Evolutionary conservation across 30 jellyfish, hydroid and myxozoan species (phyloP), one percentile per base, ranked within the genome.

Genomic region (Cassiopea xamachana): DNA sequence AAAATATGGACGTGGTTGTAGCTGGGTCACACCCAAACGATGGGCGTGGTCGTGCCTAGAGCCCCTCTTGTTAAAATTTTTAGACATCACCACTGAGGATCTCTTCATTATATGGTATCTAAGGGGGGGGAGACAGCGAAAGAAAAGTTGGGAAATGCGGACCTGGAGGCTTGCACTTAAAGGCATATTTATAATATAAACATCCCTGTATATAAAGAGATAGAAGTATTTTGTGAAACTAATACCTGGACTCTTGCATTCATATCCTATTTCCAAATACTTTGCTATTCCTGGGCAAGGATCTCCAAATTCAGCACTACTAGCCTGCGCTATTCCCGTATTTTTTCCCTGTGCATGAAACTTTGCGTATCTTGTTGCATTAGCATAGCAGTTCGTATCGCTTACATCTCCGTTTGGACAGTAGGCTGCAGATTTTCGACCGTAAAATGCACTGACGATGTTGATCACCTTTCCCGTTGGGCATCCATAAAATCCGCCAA

Each of bases 221-320:
- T 27, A 27, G 39, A 27, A 27, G 39, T 0, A 27, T 27, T 27
- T 27, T 27, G 39, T 27, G 39, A 27, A 27, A 27, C 39, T 64
- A 16, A 7, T 43, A 71, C 80, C 80, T 71, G 60, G 80, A 27
- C 3, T 27, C 27, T 71, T 17, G 72, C 92, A 84, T 45, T 84
- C 86, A 71, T 69, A 84, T 43, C 7, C 39, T 44, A 84, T 71
- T 51, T 84, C 85, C 84, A 84, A 51, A 43, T 84, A 84, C 51
- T 84, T 84, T 8, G 92, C 71, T 9, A 73, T 84, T 49, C 92
- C 92, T 17, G 92, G 92, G 7, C 92, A 84, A 2, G 92, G 92
- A 55, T 84, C 92, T 16, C 86, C 86, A 10, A 47, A 48, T 19
- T 46, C n/a, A 7, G 80, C 84, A 43, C 92, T 84, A 69, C 58